A percentile compares a stretch with the other conserved stretches of the same genome.
Conservation (phyloP, 2,113 vertebrate species). For the Aspiorhynchus laticeps region DNA sequence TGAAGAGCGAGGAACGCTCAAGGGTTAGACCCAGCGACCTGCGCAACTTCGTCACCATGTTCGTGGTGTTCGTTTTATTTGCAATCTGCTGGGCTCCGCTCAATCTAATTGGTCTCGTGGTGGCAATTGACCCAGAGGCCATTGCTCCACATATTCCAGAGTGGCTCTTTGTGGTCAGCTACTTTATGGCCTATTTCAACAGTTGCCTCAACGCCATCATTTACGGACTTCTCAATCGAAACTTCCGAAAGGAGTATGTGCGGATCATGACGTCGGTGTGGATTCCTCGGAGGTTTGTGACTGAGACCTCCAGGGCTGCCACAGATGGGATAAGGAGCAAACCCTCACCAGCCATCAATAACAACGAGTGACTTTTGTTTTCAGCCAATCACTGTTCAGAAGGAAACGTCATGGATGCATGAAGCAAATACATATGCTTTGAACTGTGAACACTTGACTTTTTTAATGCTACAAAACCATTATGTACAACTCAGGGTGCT, state of each 20-base stretch:
- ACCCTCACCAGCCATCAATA: conserved; percentile 79
- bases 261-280: conserved; percentile 84
- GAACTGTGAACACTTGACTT: conserved; percentile 18
- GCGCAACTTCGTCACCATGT: conserved; percentile 91
- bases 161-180: conserved; percentile 89
- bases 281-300: conserved; percentile 81
- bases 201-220: conserved; percentile 93
- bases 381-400: conserved; percentile 27
- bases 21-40: conserved; percentile 79
- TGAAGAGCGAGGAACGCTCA: conserved; percentile 79
- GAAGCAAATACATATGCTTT: neutral
- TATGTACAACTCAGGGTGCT: conserved; percentile 52
- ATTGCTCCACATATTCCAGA: conserved; percentile 85
- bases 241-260: conserved; percentile 90
- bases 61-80: conserved; percentile 91
- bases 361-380: conserved; percentile 71
- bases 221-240: conserved; percentile 91
- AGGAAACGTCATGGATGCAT: neutral
- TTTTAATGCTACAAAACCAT: conserved; percentile 19
- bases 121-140: conserved; percentile 81
- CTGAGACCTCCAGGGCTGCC: conserved; percentile 80
- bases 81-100: conserved; percentile 94
- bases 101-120: conserved; percentile 86
- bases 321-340: conserved; percentile 81
- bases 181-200: conserved; percentile 95